Conservation (phyloP, 1,140 invertebrate genomes). For the Apis cerana region DNA sequence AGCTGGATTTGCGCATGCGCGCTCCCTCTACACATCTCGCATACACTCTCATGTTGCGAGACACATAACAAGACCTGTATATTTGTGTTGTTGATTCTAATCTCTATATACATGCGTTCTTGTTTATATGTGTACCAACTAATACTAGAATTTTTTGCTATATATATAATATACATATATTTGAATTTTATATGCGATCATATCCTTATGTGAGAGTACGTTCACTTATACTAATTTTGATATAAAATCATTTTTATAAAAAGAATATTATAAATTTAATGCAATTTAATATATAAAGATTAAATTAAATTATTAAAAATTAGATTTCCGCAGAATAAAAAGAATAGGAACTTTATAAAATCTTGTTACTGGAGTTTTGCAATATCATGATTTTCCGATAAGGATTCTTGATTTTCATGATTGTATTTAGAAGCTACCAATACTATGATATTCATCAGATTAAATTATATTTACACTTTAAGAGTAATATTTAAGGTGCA, state of each 20-base stretch:
- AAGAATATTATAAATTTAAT: not conserved
- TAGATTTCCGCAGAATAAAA: not conserved
- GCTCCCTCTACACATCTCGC: constrained; percentile 7
- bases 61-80: not conserved
- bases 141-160: not conserved
- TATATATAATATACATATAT: not conserved
- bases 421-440: not conserved
- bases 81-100: not conserved
- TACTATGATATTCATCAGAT: not conserved
- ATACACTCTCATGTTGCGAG: not conserved
- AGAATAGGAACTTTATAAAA: constrained; percentile 11
- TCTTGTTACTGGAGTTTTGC: constrained; percentile 34
- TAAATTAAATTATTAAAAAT: not conserved
- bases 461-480: constrained; percentile 3
- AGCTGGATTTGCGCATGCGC: constrained; percentile 66
- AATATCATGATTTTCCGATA: constrained; percentile 51
- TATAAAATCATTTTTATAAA: not conserved
- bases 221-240: not conserved
- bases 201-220: not conserved
- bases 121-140: not conserved
- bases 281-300: not conserved
- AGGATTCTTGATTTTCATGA: constrained; percentile 50
- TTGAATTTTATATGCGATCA: not conserved
- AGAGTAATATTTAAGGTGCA: not conserved
- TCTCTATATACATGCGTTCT: not conserved